Evolutionary conservation across 2,888 invertebrate species (phyloP).

Genomic region (Colletes collaris): DNA sequence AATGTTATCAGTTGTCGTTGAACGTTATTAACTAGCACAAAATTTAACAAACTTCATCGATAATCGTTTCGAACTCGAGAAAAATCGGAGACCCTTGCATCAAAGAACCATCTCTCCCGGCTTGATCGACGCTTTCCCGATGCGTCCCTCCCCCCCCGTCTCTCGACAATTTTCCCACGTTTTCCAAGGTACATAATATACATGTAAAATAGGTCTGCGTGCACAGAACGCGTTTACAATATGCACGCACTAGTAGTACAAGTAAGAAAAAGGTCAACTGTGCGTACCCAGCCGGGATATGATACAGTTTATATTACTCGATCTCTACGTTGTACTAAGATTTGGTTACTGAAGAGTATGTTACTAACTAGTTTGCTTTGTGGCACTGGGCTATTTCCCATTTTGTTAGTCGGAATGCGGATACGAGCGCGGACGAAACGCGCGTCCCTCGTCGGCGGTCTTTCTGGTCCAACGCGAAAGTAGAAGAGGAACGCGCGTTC

Average conservation of each 20-base stretch:
- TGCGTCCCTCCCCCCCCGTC: slow-evolving; percentile 25
- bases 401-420: slow-evolving; percentile 50
- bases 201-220: slow-evolving; percentile 40
- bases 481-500: slow-evolving; percentile 8
- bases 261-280: slow-evolving; percentile 58
- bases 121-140: slow-evolving; percentile 12
- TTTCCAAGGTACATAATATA: slow-evolving; percentile 49
- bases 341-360: slow-evolving; percentile 78
- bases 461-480: background rate
- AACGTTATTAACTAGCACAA: background rate
- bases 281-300: slow-evolving; percentile 46
- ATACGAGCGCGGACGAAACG: slow-evolving; percentile 26
- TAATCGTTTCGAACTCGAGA: background rate
- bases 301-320: slow-evolving; percentile 66
- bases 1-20: too few species aligned
- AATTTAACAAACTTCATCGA: background rate
- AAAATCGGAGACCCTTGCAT: slow-evolving; percentile 19
- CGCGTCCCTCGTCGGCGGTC: slow-evolving; percentile 9
- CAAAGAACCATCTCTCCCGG: slow-evolving; percentile 46
- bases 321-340: slow-evolving; percentile 79
- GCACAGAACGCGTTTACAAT: slow-evolving; percentile 43
- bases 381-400: slow-evolving; percentile 70
- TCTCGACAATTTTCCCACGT: slow-evolving; percentile 42
- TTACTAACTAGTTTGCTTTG: slow-evolving; percentile 72
- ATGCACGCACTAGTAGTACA: slow-evolving; percentile 49